A percentile compares a stretch with the other conserved stretches of the same genome.
phyloP scores from a whole-genome alignment of 2,113 vertebrate species.

The Lagopus leucura region DNA sequence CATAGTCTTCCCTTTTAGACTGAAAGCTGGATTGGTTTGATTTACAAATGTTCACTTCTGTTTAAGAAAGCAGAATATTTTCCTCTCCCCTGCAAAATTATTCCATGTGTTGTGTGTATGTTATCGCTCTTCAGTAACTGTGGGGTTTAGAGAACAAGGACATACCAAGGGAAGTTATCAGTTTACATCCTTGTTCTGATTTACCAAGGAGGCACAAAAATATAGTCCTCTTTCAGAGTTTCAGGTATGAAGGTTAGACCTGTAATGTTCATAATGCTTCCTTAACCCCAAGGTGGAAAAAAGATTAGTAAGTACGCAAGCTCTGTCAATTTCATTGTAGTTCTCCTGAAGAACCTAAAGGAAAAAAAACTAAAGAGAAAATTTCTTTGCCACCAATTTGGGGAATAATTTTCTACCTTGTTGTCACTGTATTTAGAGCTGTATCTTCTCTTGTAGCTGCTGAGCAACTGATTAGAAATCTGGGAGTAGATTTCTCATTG shows the following conservation, averaged over 20 bases:
- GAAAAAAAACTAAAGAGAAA: not conserved
- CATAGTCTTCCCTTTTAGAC: not conserved
- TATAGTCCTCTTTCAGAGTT: not conserved
- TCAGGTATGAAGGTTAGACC: not conserved
- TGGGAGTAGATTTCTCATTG: not conserved
- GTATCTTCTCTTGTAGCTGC: not conserved
- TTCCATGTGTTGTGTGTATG: not conserved
- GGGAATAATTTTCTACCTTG: not conserved
- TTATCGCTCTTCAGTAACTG: not conserved
- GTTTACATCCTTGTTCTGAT: not conserved
- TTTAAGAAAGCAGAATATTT: not conserved
- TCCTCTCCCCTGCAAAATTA: not conserved
- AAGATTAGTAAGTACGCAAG: not conserved
- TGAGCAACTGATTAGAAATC: not conserved
- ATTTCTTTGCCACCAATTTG: not conserved
- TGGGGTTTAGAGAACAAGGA: not conserved
- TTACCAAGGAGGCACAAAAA: not conserved
- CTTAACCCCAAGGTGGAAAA: not conserved
- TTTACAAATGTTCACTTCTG: not conserved
- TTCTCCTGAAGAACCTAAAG: not conserved
- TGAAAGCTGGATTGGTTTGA: not conserved
- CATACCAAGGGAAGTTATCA: not conserved
- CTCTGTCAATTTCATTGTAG: not conserved
- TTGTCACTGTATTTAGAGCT: not conserved
- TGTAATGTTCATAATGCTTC: not conserved